These are phyloP conservation scores for Pocillopora meandrina DNA, from an alignment of 92 coral and sea anemone species.

Conservation along the genomic window DNA sequence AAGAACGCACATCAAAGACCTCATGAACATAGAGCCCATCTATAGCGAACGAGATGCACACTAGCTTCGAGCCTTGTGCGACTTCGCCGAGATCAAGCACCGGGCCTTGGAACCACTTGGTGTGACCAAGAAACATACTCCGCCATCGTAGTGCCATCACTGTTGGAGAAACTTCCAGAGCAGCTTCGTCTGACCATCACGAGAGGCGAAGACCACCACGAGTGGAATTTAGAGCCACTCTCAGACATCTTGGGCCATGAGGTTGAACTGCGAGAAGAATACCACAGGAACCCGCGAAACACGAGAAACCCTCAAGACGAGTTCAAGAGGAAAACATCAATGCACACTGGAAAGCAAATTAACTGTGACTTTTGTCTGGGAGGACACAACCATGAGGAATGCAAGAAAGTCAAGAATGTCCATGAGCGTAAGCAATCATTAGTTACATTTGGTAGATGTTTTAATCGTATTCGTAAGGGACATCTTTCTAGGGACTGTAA, in stretches of 20 bases:
- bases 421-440: conserved; percentile 32
- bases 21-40: conserved; percentile 26
- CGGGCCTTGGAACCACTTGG: not conserved
- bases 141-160: conserved; percentile 31
- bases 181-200: conserved; percentile 40
- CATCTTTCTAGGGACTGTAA: conserved; percentile 33
- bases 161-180: conserved; percentile 46
- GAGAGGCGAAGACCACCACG: conserved; percentile 27
- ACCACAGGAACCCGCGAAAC: not conserved
- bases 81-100: not conserved
- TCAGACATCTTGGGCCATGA: conserved; percentile 24
- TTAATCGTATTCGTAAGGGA: conserved; percentile 38
- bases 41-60: conserved; percentile 26
- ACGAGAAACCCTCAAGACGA: too few relatives aligned
- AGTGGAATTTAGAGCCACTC: conserved; percentile 31
- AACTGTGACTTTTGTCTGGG: conserved; percentile 4
- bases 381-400: conserved; percentile 36
- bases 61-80: not conserved
- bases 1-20: conserved; percentile 1
- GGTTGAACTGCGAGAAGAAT: conserved; percentile 31
- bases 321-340: too few relatives aligned
- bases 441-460: conserved; percentile 43
- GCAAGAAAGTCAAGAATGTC: conserved; percentile 5
- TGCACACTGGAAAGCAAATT: too few relatives aligned
- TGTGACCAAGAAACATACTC: not conserved